Base-by-base conservation (phyloP, 2,888 invertebrate species). In the Campoplex capitator region DNA sequence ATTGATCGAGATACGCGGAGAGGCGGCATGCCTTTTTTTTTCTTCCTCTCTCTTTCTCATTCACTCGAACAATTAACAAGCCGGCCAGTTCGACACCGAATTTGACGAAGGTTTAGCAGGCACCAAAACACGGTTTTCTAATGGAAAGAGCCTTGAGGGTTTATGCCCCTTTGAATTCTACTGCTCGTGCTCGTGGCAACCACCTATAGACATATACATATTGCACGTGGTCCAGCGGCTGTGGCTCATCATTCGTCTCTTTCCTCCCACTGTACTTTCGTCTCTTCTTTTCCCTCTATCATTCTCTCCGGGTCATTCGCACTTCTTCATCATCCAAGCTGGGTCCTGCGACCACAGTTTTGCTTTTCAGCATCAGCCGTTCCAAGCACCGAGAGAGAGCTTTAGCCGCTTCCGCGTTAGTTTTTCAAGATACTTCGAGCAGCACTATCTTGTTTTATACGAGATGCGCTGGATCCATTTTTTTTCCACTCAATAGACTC, bases 1-100 rank as follows among this genome's bases (percentile, higher is more conserved):
- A 92, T 92, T 90, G 92, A 92, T 92, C 92, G 91, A 92, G 92
- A 93, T 91, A 92, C 91, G 16, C 32, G 62, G 6, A 71, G 79
- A 80, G 88, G 89, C 87, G 89, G 86, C 76, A 90, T 65, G 54
- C 35, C 73, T 76, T 73, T 70, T 73, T 70, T 58, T 85, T 73
- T 86, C 54, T 87, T 67, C 18, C 78, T 58, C 78, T 78, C 71
- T 83, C 70, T 67, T 67, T 56, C 82, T 77, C 54, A 84, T 75
- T 86, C 79, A 83, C 80, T 70, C 74, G 42, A 67, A 79, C 79
- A 87, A 87, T 85, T 85, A 87, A 83, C 87, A 83, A 80, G 42
- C 58, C 54, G 79, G 32, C 45, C 58, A 56, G 58, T 83, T 87
- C 87, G 87, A 85, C 79, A 79, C 51, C 56, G 79, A 79, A 82